These are phyloP conservation scores for Cerastis leucographa DNA, from an alignment of 2,888 invertebrate genomes.

Conservation along the genomic window DNA sequence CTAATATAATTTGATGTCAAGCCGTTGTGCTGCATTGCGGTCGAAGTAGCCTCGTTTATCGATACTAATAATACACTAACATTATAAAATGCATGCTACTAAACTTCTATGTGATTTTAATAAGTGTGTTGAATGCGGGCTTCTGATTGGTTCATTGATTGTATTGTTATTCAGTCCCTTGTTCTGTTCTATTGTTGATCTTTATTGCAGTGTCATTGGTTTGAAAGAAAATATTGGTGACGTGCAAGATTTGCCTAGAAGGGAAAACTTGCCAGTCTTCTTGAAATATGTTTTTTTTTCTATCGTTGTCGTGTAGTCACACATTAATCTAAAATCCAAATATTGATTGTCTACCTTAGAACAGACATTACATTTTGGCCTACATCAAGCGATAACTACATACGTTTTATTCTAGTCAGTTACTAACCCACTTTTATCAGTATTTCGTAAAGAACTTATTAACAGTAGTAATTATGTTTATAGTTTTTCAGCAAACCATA, in stretches of 20 bases:
- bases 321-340: neutral
- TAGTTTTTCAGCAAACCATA: neutral
- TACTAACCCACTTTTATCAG: neutral
- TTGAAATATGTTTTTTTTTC: neutral
- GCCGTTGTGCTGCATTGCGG: constrained; percentile 62
- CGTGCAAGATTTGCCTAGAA: neutral
- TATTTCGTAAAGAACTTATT: neutral
- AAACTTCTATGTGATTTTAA: constrained; percentile 44
- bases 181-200: neutral
- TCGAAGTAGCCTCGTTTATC: constrained; percentile 35
- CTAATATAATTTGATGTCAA: constrained; percentile 40
- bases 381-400: neutral
- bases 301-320: neutral
- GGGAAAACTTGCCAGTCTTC: neutral
- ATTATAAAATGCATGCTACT: constrained; percentile 25
- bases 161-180: neutral
- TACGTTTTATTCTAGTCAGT: neutral
- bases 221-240: constrained; percentile 15
- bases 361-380: neutral
- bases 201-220: constrained; percentile 31
- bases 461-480: neutral
- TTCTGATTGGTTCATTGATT: constrained; percentile 21
- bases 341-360: neutral
- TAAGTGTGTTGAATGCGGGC: constrained; percentile 46
- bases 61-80: constrained; percentile 48